Evolutionary conservation across 2,888 invertebrate genomes (phyloP).

Genomic region (Melinaea marsaeus): DNA sequence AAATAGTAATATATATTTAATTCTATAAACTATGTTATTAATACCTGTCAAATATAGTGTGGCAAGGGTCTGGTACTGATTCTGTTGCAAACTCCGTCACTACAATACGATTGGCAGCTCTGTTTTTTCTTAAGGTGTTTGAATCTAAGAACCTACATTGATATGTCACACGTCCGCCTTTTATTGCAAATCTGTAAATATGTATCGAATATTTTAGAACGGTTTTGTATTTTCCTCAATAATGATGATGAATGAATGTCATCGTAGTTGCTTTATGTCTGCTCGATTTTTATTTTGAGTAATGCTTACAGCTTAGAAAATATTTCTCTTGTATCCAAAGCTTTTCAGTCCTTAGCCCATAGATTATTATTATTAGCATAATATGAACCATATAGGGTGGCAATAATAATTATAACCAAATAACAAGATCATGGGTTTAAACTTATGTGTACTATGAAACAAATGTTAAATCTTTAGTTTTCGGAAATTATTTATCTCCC

Average conservation of each 20-base stretch:
- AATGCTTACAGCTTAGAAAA: too few species aligned
- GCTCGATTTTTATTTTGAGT: too few species aligned
- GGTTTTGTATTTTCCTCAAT: not conserved
- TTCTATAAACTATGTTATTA: not conserved
- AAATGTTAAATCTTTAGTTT: too few species aligned
- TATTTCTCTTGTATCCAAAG: too few species aligned
- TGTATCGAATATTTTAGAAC: slow-evolving; percentile 13
- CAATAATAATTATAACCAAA: too few species aligned
- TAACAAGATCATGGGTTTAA: too few species aligned
- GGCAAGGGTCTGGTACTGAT: slow-evolving; percentile 87
- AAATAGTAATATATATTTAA: not conserved
- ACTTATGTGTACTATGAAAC: too few species aligned
- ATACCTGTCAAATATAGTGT: slow-evolving; percentile 82
- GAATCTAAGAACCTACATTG: slow-evolving; percentile 87
- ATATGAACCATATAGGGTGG: too few species aligned
- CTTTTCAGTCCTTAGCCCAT: too few species aligned
- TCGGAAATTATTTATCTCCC: too few species aligned
- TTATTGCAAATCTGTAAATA: slow-evolving; percentile 82
- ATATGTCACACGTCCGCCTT: slow-evolving; percentile 85
- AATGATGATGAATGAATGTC: not conserved
- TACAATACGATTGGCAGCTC: slow-evolving; percentile 88
- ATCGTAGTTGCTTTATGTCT: too few species aligned
- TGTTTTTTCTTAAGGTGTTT: slow-evolving; percentile 83
- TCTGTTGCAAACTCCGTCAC: slow-evolving; percentile 90
- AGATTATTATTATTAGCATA: too few species aligned